Evolutionary conservation across 2,888 invertebrate genomes (phyloP), one percentile per base, ranked within the genome.

Genomic region (Empis stercorea): DNA sequence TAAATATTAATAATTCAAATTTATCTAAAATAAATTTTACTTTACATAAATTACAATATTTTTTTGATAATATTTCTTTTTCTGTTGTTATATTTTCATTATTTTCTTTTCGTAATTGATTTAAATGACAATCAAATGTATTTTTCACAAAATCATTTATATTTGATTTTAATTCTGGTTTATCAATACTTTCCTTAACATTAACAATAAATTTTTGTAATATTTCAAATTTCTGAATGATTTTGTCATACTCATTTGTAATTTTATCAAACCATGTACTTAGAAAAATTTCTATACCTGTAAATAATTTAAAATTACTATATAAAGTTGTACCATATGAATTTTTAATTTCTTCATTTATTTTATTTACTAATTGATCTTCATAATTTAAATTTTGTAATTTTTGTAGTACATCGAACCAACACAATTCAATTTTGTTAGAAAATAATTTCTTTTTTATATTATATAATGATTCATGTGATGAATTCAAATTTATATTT

Each of bases 1-100:
- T 70, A 61, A 80, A 83, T 41, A 84, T 63, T 47, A 74, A 63
- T 20, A 69, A 67, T 56, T 79, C 78, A 48, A 75, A 76, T 10
- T 63, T 56, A 52, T 72, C 69, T 30, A 78, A 55, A 6, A 56
- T 45, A 23, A 63, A 61, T 38, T 73, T 70, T 10, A 71, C 62
- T 16, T 55, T 49, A 54, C 78, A 79, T 4, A 76, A 53, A 44
- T 60, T 71, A 68, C 55, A 76, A 0, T 53, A 13, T 7, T 7
- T 36, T 32, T 41, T 34, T 43, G 2, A 13, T n/a, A 44, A 27
- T 43, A 43, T 13, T 34, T 36, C 11, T 20, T 51, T 43, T 13
- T 23, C 4, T 11, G 13, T 34, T 34, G 34, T 2, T 20, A 23
- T 3, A 44, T 10, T 20, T 32, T 9, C 7, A 23, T 6, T 6